phyloP scores from a whole-genome alignment of 2,888 invertebrate genomes.

The Cyaniris semiargus region DNA sequence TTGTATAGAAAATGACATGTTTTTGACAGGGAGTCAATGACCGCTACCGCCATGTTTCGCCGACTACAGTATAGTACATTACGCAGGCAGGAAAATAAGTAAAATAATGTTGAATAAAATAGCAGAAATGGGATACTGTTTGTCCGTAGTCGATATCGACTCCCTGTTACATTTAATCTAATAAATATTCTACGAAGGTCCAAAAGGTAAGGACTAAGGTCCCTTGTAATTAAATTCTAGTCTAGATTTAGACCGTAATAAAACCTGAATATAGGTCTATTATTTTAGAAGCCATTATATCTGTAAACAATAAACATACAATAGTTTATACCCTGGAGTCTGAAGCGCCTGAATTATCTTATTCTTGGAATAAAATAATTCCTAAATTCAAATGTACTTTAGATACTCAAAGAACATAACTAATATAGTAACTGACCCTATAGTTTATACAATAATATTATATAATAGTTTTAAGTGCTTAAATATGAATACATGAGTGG shows the following conservation, averaged over 20 bases:
- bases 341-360: not conserved
- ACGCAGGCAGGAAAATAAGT: too few species aligned
- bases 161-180: not conserved
- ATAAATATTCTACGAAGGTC: conserved; percentile 9
- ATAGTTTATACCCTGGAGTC: not conserved
- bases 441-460: too few species aligned
- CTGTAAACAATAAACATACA: not conserved
- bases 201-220: not conserved
- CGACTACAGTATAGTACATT: too few species aligned
- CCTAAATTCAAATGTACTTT: conserved; percentile 16
- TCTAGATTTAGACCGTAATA: not conserved
- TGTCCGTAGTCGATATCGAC: not conserved
- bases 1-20: too few species aligned
- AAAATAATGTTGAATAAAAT: too few species aligned
- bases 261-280: not conserved
- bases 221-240: not conserved
- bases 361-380: not conserved
- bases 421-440: not conserved
- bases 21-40: too few species aligned
- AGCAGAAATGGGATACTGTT: too few species aligned
- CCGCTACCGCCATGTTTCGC: too few species aligned
- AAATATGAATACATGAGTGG: too few species aligned
- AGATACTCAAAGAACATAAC: not conserved
- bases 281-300: not conserved
- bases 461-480: too few species aligned